Percentiles rank a stretch among this genome's conserved stretches.
Evolutionary conservation across 2,888 invertebrate species (phyloP).

Genomic region (Abscondita cerata): DNA sequence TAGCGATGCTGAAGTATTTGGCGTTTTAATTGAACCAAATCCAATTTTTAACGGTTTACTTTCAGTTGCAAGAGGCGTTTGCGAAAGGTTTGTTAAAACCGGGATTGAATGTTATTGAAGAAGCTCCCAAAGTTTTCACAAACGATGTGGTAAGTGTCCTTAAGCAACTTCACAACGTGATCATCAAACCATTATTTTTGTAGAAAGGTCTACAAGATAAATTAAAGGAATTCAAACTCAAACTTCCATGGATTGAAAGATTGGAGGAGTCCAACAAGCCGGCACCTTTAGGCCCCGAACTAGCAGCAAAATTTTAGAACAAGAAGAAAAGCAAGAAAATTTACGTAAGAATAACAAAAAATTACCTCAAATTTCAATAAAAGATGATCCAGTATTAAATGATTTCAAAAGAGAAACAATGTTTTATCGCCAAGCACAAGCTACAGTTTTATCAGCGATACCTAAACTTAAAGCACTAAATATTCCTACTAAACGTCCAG

Average conservation of each 20-base stretch:
- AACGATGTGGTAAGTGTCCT: conserved; percentile 75
- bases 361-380: conserved; percentile 66
- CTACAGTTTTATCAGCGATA: conserved; percentile 83
- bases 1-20: conserved; percentile 50
- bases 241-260: conserved; percentile 85
- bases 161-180: neutral
- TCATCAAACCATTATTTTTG: conserved; percentile 17
- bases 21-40: neutral
- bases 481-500: conserved; percentile 83
- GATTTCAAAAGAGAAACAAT: conserved; percentile 92
- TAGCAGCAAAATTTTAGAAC: conserved; percentile 77
- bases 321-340: conserved; percentile 73
- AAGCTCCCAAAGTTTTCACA: conserved; percentile 64
- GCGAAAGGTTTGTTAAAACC: conserved; percentile 85
- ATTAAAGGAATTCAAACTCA: conserved; percentile 72
- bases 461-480: conserved; percentile 77
- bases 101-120: conserved; percentile 77
- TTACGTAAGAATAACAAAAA: conserved; percentile 74
- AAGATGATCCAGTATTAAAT: conserved; percentile 82
- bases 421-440: conserved; percentile 87
- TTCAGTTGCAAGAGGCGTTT: conserved; percentile 89
- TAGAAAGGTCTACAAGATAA: conserved; percentile 72
- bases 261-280: conserved; percentile 79
- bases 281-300: conserved; percentile 85
- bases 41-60: conserved; percentile 24